phyloP scores from a whole-genome alignment of 1,140 invertebrate species.

The Pentalonia nigronervosa region DNA sequence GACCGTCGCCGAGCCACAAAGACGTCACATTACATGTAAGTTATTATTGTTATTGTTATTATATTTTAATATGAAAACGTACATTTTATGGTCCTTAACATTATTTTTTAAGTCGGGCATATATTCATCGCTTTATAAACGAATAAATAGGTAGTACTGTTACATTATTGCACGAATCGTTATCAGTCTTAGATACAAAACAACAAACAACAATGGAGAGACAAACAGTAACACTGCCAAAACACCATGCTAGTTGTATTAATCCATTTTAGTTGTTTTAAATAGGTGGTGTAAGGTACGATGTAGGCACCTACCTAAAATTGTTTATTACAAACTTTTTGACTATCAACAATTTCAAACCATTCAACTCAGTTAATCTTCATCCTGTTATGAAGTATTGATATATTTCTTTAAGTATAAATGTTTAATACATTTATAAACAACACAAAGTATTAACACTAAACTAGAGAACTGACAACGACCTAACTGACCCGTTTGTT shows the following conservation, averaged over 20 bases:
- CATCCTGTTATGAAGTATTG: background rate
- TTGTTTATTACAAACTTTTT: background rate
- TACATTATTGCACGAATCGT: conserved; percentile 1
- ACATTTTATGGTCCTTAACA: background rate
- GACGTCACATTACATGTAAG: conserved; percentile 42
- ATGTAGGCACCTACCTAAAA: background rate
- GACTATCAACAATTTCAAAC: background rate
- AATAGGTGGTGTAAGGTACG: background rate
- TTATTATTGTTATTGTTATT: conserved; percentile 29
- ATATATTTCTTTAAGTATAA: background rate
- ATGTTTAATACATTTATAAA: background rate
- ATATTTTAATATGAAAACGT: background rate
- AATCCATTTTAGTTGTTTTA: background rate
- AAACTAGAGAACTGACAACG: background rate
- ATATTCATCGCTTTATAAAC: background rate
- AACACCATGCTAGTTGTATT: background rate
- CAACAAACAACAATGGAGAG: background rate
- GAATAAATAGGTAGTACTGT: background rate
- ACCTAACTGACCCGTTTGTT: no score
- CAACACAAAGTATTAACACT: background rate
- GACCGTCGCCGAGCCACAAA: conserved; percentile 29
- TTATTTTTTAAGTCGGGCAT: background rate
- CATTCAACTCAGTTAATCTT: background rate
- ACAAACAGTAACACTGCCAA: background rate
- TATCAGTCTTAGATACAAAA: background rate